These are phyloP conservation scores for Callosobruchus maculatus DNA, from an alignment of 2,888 invertebrate genomes.

Conservation along the genomic window DNA sequence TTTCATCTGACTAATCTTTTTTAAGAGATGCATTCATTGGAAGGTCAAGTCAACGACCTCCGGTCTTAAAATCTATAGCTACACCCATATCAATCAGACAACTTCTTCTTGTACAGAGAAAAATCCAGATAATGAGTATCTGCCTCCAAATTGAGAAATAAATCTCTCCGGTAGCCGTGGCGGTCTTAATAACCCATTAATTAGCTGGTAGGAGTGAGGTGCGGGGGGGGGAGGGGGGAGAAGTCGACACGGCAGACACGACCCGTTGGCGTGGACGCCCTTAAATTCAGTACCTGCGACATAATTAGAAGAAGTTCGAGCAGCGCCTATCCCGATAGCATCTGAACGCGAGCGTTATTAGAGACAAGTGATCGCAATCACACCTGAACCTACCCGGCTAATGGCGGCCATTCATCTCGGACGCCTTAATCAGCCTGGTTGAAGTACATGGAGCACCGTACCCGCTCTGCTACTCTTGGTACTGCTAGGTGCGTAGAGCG, in stretches of 20 bases:
- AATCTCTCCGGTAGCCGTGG: background rate
- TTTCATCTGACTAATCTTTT: too few relatives aligned
- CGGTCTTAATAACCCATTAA: conserved; percentile 8
- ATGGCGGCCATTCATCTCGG: conserved; percentile 30
- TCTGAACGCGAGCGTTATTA: conserved; percentile 32
- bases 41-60: background rate
- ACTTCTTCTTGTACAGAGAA: background rate
- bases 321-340: conserved; percentile 19
- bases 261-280: conserved; percentile 5
- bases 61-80: background rate
- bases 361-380: conserved; percentile 35
- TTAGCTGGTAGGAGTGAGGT: background rate
- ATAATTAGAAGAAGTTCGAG: conserved; percentile 32
- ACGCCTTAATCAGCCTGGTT: conserved; percentile 30
- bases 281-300: conserved; percentile 28
- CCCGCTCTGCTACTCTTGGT: too few relatives aligned
- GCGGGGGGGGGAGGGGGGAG: background rate
- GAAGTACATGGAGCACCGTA: background rate
- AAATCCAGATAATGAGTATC: background rate
- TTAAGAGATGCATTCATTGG: too few relatives aligned
- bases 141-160: conserved; percentile 1
- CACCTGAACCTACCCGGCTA: conserved; percentile 28
- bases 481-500: too few relatives aligned
- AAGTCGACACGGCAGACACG: conserved; percentile 4
- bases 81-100: background rate